Evolutionary conservation across 2,113 vertebrate genomes (phyloP).

Genomic region (Myocastor coypus): DNA sequence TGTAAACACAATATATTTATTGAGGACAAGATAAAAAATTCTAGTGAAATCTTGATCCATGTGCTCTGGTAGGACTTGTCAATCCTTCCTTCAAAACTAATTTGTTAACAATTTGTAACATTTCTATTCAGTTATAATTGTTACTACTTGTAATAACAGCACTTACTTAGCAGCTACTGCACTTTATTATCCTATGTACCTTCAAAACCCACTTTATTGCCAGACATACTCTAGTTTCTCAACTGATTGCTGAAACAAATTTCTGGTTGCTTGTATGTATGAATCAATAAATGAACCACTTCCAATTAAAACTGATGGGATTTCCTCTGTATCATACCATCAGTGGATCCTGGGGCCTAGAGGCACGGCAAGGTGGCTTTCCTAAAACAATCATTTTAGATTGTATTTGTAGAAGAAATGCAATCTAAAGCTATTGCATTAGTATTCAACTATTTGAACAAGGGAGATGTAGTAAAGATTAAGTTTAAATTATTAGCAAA

Average conservation of each 20-base stretch:
- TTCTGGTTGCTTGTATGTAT: not conserved
- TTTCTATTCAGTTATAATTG: not conserved
- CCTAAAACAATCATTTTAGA: not conserved
- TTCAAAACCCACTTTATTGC: not conserved
- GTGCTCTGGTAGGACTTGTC: not conserved
- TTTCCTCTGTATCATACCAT: not conserved
- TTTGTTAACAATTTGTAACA: not conserved
- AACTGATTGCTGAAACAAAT: constrained; percentile 43
- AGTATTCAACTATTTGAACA: constrained; percentile 36
- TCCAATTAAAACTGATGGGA: not conserved
- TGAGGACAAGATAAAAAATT: constrained; percentile 6
- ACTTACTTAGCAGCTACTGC: not conserved
- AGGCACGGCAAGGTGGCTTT: constrained; percentile 17
- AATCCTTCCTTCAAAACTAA: not conserved
- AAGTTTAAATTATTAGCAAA: constrained; percentile 53
- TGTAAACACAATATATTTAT: not conserved
- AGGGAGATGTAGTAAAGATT: not conserved
- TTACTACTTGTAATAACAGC: not conserved
- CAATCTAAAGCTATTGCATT: not conserved
- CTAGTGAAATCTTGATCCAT: constrained; percentile 29
- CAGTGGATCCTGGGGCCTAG: not conserved
- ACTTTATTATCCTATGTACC: not conserved
- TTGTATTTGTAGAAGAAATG: constrained; percentile 22
- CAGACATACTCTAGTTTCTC: not conserved
- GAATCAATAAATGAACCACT: constrained; percentile 16